Evolutionary conservation across 1,140 invertebrate species (phyloP), one percentile per base, ranked within the genome.

Genomic region (Agraylea sexmaculata): DNA sequence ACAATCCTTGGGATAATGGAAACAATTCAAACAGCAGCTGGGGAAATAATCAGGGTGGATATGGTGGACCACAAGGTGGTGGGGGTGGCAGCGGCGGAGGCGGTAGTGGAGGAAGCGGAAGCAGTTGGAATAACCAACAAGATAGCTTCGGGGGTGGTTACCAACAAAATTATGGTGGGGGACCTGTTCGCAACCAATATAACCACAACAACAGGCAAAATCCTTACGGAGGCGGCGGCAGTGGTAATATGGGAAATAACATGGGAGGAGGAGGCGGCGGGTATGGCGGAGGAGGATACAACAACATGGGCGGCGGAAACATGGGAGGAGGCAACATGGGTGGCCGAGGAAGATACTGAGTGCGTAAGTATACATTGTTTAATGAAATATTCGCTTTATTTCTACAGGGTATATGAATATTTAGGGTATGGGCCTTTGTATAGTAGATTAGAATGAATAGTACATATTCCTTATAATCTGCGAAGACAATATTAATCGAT

Each of bases 81-180:
- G 54, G 55, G 21, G 52, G 53, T 11, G 53, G 53, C n/a, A 46
- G 51, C 23, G n/a, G n/a, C n/a, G 59, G 62, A 21, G 63, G 60
- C 33, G 70, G 69, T 4, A 69, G 73, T 39, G 70, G 71, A 5
- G 63, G 68, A 12, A 63, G 68, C 40, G 69, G 71, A 21, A 68
- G 66, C 45, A 65, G 62, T n/a, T 62, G 69, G 8, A 72, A n/a
- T n/a, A 70, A 73, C 53, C 59, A 57, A 35, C 71, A 72, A 44
- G 74, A 78, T 41, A 76, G 73, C 51, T 83, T 83, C 48, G 79
- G 80, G 2, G 74, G 74, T 43, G 75, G 77, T 19, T 84, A 83
- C 51, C 80, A 85, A 46, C 80, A 85, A 53, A 72, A 73, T 22
- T 83, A 78, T 47, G 70, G 77, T 7, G 79, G 78, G 20, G 79